Percentiles rank a stretch among this genome's conserved stretches.
These are phyloP conservation scores for Empis stercorea DNA, from an alignment of 2,888 invertebrate species.

Conservation along the genomic window DNA sequence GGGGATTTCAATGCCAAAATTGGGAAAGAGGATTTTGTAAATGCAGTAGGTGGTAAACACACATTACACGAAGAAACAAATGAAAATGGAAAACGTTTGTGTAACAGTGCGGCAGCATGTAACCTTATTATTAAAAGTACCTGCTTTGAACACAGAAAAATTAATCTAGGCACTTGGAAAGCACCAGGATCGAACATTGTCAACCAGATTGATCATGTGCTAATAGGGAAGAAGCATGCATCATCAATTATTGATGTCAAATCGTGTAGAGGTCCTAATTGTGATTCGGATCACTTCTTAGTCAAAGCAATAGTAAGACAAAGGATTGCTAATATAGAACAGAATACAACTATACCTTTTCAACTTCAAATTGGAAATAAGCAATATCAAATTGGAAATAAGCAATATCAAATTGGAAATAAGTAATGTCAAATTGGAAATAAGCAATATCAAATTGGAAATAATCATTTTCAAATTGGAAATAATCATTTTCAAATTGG, in stretches of 20 bases:
- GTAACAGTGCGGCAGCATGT: background rate
- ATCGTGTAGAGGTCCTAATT: background rate
- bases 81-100: background rate
- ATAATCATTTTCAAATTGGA: no score
- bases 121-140: background rate
- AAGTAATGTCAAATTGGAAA: no score
- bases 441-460: no score
- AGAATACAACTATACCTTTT: no score
- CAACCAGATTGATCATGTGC: background rate
- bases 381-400: no score
- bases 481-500: no score
- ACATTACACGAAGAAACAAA: background rate
- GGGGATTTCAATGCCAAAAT: no score
- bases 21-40: background rate
- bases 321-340: no score
- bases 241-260: background rate
- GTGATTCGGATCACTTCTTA: background rate
- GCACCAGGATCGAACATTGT: background rate
- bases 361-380: no score
- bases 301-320: no score
- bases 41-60: background rate
- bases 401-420: no score
- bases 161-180: background rate
- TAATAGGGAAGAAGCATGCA: no score
- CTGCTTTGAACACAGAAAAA: background rate